These are phyloP conservation scores for Aplochiton taeniatus DNA, from an alignment of 2,797 vertebrate genomes.

Conservation along the genomic window DNA sequence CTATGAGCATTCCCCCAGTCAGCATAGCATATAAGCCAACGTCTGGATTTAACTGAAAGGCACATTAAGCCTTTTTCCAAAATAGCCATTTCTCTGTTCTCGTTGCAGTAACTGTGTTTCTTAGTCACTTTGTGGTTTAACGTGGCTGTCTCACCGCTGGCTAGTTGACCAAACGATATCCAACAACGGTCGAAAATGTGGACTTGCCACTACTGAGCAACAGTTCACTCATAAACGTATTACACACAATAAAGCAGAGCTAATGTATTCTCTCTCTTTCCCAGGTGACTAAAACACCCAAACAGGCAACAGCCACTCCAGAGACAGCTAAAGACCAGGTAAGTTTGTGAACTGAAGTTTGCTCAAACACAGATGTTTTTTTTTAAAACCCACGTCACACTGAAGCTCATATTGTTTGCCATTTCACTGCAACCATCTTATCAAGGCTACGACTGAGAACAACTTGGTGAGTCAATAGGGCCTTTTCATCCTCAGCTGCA, in stretches of 20 bases:
- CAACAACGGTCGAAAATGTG: neutral
- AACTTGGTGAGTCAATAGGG: slow-evolving; percentile 61
- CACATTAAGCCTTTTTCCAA: slow-evolving; percentile 45
- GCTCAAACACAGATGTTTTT: neutral
- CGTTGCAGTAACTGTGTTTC: neutral
- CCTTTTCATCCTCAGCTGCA: slow-evolving; percentile 36
- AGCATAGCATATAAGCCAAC: slow-evolving; percentile 53
- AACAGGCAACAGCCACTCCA: slow-evolving; percentile 79
- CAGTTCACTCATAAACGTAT: neutral
- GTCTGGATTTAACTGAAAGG: slow-evolving; percentile 51
- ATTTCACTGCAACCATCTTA: neutral
- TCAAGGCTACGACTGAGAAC: slow-evolving; percentile 26
- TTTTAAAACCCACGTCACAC: neutral
- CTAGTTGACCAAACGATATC: neutral
- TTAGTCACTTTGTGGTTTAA: neutral
- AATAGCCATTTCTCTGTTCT: slow-evolving; percentile 44
- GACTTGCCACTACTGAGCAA: neutral
- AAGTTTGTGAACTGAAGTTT: slow-evolving; percentile 36
- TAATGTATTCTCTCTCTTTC: slow-evolving; percentile 34
- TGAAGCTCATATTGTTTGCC: neutral
- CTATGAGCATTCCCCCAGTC: slow-evolving; percentile 45
- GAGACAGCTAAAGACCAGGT: slow-evolving; percentile 88
- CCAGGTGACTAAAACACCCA: slow-evolving; percentile 87
- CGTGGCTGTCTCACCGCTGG: neutral
- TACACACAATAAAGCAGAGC: no score